Evolutionary conservation across 2,888 invertebrate species (phyloP).

Genomic region (Mycalesis mineus): DNA sequence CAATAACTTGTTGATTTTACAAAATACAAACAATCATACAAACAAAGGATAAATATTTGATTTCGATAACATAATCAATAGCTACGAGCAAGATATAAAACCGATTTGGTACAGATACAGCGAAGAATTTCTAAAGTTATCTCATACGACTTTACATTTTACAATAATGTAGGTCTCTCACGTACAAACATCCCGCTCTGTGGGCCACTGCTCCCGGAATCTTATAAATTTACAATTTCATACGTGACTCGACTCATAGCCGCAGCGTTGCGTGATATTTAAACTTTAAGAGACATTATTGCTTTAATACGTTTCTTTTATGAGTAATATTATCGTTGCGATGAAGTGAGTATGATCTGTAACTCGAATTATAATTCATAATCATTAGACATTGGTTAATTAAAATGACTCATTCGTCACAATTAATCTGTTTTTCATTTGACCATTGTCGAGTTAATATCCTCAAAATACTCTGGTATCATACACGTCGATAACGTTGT

Average conservation of each 20-base stretch:
- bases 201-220: conserved; percentile 30
- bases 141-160: conserved; percentile 13
- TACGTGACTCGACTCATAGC: conserved; percentile 36
- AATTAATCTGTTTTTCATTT: no score
- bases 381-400: not conserved
- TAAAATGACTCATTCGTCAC: no score
- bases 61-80: no score
- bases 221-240: conserved; percentile 38
- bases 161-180: conserved; percentile 15
- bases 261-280: conserved; percentile 23
- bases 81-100: no score
- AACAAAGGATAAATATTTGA: no score
- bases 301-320: conserved; percentile 14
- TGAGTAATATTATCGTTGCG: not conserved
- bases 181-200: conserved; percentile 24
- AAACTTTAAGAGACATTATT: conserved; percentile 28
- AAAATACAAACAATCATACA: no score
- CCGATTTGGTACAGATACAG: not conserved
- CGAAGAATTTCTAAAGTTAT: not conserved
- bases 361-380: not conserved
- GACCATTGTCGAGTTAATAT: no score
- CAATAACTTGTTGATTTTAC: no score
- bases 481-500: no score
- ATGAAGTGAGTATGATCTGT: not conserved
- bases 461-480: no score